Evolutionary conservation across 2,888 invertebrate species (phyloP).

Genomic region (Petrolisthes manimaculis): DNA sequence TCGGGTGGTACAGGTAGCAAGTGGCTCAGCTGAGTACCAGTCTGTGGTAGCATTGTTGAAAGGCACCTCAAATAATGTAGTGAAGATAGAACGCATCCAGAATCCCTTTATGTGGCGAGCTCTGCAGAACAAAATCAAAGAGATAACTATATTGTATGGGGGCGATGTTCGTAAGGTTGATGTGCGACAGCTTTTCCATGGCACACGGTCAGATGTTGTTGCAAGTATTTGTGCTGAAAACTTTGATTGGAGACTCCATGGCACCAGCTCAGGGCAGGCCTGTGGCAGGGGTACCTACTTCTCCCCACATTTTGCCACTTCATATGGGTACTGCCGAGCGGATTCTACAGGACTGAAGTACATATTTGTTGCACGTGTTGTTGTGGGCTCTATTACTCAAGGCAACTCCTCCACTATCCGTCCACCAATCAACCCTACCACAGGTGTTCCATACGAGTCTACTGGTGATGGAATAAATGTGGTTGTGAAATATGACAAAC

Average conservation of each 20-base stretch:
- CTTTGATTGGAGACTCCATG: slow-evolving; percentile 68
- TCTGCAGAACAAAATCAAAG: slow-evolving; percentile 56
- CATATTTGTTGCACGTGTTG: slow-evolving; percentile 56
- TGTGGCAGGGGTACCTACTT: slow-evolving; percentile 69
- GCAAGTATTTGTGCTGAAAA: slow-evolving; percentile 67
- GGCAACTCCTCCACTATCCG: slow-evolving; percentile 35
- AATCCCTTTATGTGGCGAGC: slow-evolving; percentile 57
- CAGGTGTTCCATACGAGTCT: slow-evolving; percentile 42
- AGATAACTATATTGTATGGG: slow-evolving; percentile 41
- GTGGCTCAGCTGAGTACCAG: slow-evolving; percentile 38
- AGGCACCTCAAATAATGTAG: background rate
- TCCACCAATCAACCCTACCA: slow-evolving; percentile 44
- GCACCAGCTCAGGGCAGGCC: slow-evolving; percentile 66
- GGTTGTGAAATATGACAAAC: slow-evolving; percentile 55
- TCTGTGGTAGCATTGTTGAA: slow-evolving; percentile 18
- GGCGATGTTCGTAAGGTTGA: slow-evolving; percentile 39
- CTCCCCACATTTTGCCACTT: slow-evolving; percentile 62
- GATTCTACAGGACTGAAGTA: slow-evolving; percentile 19
- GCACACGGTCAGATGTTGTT: slow-evolving; percentile 67
- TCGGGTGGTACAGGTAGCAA: slow-evolving; percentile 18
- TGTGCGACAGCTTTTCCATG: slow-evolving; percentile 68
- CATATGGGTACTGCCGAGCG: slow-evolving; percentile 22
- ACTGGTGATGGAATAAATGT: slow-evolving; percentile 37
- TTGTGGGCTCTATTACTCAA: slow-evolving; percentile 27
- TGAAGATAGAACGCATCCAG: slow-evolving; percentile 50